A percentile compares a stretch with the other conserved stretches of the same genome.
These are phyloP conservation scores for Amphipoea lucens DNA, from an alignment of 2,888 invertebrate species.

Conservation along the genomic window DNA sequence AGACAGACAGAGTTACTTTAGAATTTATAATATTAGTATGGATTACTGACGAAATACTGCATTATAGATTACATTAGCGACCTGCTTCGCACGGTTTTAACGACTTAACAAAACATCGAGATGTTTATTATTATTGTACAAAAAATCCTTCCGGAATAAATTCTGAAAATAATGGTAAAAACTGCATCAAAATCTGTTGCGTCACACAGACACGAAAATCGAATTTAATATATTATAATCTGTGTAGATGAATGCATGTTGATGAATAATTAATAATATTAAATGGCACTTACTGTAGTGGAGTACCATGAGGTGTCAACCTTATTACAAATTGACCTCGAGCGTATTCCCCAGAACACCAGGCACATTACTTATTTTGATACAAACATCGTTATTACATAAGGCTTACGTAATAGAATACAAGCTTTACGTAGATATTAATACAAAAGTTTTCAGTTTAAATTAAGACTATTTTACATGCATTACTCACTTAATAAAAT, in stretches of 20 bases:
- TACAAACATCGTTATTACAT: not conserved
- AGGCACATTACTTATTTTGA: constrained; percentile 27
- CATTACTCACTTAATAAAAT: not conserved
- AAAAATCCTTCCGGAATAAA: not conserved
- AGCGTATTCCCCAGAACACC: constrained; percentile 10
- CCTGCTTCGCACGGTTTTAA: not conserved
- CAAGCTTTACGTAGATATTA: not conserved
- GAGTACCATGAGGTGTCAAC: constrained; percentile 5
- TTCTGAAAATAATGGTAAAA: not conserved
- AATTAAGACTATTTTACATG: not conserved
- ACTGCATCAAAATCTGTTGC: not conserved
- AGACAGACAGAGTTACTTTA: no score
- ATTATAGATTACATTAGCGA: not conserved
- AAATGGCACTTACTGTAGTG: not conserved
- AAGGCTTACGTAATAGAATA: not conserved
- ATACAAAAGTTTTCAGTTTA: not conserved
- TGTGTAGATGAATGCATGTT: not conserved
- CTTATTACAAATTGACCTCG: constrained; percentile 37
- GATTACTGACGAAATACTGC: not conserved
- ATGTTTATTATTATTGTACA: not conserved
- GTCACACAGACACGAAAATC: not conserved
- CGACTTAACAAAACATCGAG: not conserved
- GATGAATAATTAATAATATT: not conserved
- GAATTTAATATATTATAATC: not conserved
- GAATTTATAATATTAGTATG: not conserved